Evolutionary conservation across 2,888 invertebrate genomes (phyloP).

Genomic region (Drosophila nr. perissopoda): DNA sequence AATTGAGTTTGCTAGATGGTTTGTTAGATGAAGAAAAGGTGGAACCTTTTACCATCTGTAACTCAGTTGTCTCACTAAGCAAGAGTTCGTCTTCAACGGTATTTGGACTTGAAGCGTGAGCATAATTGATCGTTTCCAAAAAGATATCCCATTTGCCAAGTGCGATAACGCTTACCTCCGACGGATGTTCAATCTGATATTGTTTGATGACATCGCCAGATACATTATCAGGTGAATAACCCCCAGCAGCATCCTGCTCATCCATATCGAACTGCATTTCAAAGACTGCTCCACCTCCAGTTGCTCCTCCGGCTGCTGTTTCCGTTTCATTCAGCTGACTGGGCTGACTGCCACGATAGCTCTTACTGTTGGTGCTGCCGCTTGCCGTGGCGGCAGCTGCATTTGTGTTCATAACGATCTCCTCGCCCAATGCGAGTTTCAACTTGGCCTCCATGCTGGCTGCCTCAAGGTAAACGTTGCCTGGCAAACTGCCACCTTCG

Average conservation of each 20-base stretch:
- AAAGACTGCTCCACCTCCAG: not conserved
- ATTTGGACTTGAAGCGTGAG: not conserved
- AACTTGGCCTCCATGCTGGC: conserved; percentile 60
- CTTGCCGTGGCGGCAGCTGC: conserved; percentile 22
- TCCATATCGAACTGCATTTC: conserved; percentile 49
- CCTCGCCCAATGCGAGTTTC: conserved; percentile 42
- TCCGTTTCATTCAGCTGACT: conserved; percentile 42
- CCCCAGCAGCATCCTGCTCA: conserved; percentile 23
- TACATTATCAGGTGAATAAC: not conserved
- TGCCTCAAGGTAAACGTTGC: conserved; percentile 84
- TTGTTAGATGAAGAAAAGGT: not conserved
- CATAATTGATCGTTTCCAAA: conserved; percentile 27
- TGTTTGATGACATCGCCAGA: conserved; percentile 13
- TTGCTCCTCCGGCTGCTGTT: conserved; percentile 21
- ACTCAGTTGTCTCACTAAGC: not conserved
- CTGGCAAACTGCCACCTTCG: conserved; percentile 88
- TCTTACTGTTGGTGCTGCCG: conserved; percentile 17
- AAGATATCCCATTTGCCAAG: conserved; percentile 27
- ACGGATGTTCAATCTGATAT: conserved; percentile 27
- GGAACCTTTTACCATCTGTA: not conserved
- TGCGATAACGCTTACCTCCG: conserved; percentile 61
- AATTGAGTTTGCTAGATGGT: not conserved
- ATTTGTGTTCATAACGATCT: conserved; percentile 5
- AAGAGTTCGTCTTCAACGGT: conserved; percentile 4
- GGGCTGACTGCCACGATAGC: conserved; percentile 51